Evolutionary conservation across 2,797 vertebrate species (phyloP).

Genomic region (Galagoides demidoff): DNA sequence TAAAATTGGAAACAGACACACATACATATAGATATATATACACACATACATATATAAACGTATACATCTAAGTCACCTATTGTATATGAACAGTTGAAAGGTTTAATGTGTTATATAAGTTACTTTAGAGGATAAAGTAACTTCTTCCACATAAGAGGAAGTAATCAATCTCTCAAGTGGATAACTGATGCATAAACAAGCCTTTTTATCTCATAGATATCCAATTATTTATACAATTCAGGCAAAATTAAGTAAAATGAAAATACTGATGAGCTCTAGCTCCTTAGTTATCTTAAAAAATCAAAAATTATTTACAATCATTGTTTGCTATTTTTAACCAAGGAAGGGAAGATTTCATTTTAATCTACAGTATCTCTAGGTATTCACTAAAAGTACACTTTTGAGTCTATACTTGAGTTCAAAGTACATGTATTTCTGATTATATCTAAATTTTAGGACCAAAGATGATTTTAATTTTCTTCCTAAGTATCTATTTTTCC

Average conservation of each 20-base stretch:
- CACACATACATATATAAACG: constrained; percentile 52
- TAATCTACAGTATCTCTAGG: not conserved
- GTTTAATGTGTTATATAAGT: constrained; percentile 64
- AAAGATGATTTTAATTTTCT: constrained; percentile 38
- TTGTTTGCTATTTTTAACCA: constrained; percentile 21
- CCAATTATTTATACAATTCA: constrained; percentile 24
- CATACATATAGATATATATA: constrained; percentile 56
- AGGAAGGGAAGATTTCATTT: constrained; percentile 5
- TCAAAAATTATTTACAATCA: constrained; percentile 5
- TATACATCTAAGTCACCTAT: constrained; percentile 38
- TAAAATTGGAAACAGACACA: constrained; percentile 84
- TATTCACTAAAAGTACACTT: constrained; percentile 32
- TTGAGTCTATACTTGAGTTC: constrained; percentile 35
- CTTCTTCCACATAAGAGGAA: constrained; percentile 29
- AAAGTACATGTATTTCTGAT: constrained; percentile 21
- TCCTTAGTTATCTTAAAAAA: not conserved
- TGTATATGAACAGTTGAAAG: constrained; percentile 69
- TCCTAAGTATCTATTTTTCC: constrained; percentile 23
- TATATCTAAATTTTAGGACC: constrained; percentile 40
- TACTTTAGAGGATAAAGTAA: constrained; percentile 28
- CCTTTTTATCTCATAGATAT: not conserved
- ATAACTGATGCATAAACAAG: constrained; percentile 57
- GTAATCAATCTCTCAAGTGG: constrained; percentile 56
- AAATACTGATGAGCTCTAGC: not conserved
- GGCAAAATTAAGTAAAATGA: constrained; percentile 30